Percentiles rank a stretch among this genome's conserved stretches.
These are phyloP conservation scores for Sitobion miscanthi DNA, from an alignment of 1,140 invertebrate species.

Conservation along the genomic window DNA sequence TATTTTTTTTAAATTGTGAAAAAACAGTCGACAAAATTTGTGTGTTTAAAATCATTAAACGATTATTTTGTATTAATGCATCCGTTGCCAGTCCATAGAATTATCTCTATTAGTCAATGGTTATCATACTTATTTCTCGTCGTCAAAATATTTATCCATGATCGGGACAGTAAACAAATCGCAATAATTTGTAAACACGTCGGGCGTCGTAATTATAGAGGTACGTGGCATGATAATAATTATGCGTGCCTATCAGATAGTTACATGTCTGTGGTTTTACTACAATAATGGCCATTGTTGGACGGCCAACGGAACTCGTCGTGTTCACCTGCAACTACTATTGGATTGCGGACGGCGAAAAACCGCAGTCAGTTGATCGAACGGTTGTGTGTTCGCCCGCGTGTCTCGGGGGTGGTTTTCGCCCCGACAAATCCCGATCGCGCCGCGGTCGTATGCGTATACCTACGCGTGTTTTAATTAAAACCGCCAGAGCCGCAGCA, in stretches of 20 bases:
- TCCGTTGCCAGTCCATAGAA: too few relatives aligned
- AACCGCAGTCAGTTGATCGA: background rate
- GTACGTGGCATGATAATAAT: too few relatives aligned
- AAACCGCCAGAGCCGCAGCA: background rate
- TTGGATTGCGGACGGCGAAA: background rate
- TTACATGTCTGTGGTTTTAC: background rate
- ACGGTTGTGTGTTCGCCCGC: background rate
- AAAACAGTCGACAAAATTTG: background rate
- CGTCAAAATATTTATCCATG: too few relatives aligned
- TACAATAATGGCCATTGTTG: background rate
- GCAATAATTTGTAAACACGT: too few relatives aligned
- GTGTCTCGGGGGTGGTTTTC: background rate
- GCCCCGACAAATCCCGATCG: background rate
- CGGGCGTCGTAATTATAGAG: too few relatives aligned
- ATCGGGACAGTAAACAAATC: too few relatives aligned
- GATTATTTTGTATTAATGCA: background rate
- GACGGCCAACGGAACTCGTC: background rate
- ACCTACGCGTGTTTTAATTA: conserved; percentile 26
- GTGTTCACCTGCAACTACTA: too few relatives aligned
- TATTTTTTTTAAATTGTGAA: background rate
- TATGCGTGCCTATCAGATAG: too few relatives aligned
- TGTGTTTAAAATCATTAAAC: background rate
- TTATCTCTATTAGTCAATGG: too few relatives aligned
- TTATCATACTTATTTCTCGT: too few relatives aligned
- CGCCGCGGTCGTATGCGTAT: background rate